Evolutionary conservation across 2,113 vertebrate genomes (phyloP), one percentile per base, ranked within the genome.

Genomic region (Silurus glanis): DNA sequence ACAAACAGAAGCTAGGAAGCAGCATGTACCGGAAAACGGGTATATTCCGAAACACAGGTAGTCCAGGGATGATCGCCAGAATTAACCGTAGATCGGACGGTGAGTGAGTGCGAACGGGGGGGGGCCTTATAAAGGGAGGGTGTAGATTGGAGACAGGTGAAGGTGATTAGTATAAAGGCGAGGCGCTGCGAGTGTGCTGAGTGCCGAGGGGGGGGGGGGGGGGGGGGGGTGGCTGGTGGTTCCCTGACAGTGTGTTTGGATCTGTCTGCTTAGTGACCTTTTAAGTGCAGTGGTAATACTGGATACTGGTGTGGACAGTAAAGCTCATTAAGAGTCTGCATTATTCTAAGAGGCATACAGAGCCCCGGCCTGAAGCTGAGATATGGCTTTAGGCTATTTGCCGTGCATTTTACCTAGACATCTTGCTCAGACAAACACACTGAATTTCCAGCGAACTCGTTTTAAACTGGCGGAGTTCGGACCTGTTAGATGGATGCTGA

Each of bases 401-500:
- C 61, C 56, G 67, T 25, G 25, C 79, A 67, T 67, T 85, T 37
- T 58, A 67, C 37, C 6, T 76, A 1, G 53, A 74, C 28, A 74
- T 80, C 72, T 86, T 53, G 19, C 67, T 86, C 84, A 80, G 14
- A 69, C 58, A 83, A 62, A 79, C 83, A 59, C 56, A 47, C 55
- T 69, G n/a, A 53, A 25, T 53, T n/a, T 55, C 56, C 45, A 58
- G 47, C 19, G 58, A 58, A 71, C 51, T 85, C 69, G 61, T 85
- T 78, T 88, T 64, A 78, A 82, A 85, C 69, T 85, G 82, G 37
- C 53, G 72, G 56, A 47, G 69, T 66, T 14, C 4, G 67, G 51
- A 21, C 58, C 81, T 66, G 62, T 49, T 55, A 83, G 75, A 89
- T 59, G 85, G 88, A 84, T 80, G 75, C 85, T 67, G 88, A 75